Evolutionary conservation across 2,888 invertebrate species (phyloP).

Genomic region (Masnerella sp.): DNA sequence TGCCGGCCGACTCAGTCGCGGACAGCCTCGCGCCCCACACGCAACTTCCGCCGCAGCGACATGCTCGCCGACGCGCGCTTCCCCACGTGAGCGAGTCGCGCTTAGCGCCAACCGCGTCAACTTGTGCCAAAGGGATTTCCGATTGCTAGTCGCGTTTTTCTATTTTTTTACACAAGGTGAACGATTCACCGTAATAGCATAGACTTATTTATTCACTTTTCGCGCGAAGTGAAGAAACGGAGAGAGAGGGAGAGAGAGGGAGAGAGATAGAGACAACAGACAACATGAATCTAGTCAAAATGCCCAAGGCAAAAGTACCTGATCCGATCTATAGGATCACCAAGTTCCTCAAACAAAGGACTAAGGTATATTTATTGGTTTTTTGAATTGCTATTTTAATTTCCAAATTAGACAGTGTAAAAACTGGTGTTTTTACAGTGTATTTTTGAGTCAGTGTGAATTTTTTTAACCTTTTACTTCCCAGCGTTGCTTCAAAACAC

Average conservation of each 20-base stretch:
- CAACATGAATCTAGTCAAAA: slow-evolving; percentile 65
- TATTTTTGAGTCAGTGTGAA: no score
- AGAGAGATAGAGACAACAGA: background rate
- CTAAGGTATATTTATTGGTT: slow-evolving; percentile 73
- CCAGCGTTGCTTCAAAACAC: no score
- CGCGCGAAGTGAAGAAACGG: no score
- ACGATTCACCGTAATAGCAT: no score
- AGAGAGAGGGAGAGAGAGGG: no score
- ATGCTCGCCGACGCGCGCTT: slow-evolving; percentile 50
- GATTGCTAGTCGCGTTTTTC: background rate
- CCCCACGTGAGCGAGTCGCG: slow-evolving; percentile 43
- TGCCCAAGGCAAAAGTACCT: slow-evolving; percentile 77
- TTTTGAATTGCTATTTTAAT: no score
- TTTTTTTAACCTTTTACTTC: no score
- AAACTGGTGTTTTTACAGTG: background rate
- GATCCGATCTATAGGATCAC: slow-evolving; percentile 76
- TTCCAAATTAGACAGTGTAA: no score
- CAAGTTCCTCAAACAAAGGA: slow-evolving; percentile 77
- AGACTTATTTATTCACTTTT: no score
- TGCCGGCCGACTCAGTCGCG: slow-evolving; percentile 67
- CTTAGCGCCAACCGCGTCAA: background rate
- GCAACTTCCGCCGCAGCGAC: background rate
- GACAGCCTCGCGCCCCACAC: slow-evolving; percentile 56
- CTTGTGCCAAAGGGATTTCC: background rate
- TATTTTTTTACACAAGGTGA: no score